Base-by-base conservation (phyloP, 37 sponge, comb jelly and placozoan species). In the Hormiphora californensis region DNA sequence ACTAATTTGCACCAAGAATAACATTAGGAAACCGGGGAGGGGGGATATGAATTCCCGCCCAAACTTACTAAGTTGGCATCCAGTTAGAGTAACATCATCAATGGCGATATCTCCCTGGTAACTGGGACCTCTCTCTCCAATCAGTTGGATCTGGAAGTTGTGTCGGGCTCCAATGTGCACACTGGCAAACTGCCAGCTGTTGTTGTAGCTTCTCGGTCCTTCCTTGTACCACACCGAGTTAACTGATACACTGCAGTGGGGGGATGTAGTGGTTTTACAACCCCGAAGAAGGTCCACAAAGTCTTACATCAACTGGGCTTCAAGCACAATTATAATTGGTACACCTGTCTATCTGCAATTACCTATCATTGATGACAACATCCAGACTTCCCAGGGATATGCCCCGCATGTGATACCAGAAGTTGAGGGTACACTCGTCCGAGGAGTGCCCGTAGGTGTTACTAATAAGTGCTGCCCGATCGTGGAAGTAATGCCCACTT, bases 321-420 rank as follows among this genome's bases (percentile, higher is more conserved):
- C n/a, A n/a, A n/a, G n/a, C n/a, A n/a, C n/a, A n/a, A n/a, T n/a
- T n/a, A n/a, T n/a, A n/a, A n/a, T n/a, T n/a, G n/a, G n/a, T n/a
- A n/a, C n/a, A n/a, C n/a, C n/a, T n/a, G n/a, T n/a, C n/a, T n/a
- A n/a, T n/a, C n/a, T n/a, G n/a, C n/a, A n/a, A n/a, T n/a, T n/a
- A 65, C 67, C 38, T 33, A 33, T 65, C 67, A 38, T 65, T 65
- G 67, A 65, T 65, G 67, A 65, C 67, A 11, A 81, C 85, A 81
- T 81, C 54, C 44, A 68, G 55, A 40, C 54, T 85, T 40, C 86
- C 86, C 15, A 85, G 33, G 9, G 86, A 30, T 19, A 32, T 32
- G 55, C 86, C 86, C 34, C 39, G 19, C 86, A 85, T 85, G 86
- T 85, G 86, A 33, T 85, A 85, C 55, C 55, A 85, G 54, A 85